Percentiles rank a stretch among this genome's conserved stretches.
phyloP scores from a whole-genome alignment of 2,888 invertebrate species.

The Pantelozetes paolii region DNA sequence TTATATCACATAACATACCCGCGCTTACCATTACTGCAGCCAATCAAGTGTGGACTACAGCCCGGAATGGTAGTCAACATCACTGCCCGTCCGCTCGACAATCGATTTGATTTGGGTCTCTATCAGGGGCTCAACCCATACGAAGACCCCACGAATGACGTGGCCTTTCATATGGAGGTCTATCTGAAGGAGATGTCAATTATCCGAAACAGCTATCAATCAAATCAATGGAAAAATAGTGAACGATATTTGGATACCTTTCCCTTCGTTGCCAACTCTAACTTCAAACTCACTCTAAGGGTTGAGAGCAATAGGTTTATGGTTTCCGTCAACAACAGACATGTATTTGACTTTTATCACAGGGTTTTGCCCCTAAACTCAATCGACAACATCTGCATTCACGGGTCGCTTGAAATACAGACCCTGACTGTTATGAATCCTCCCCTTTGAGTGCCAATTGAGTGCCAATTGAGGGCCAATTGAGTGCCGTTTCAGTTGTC shows the following conservation, averaged over 20 bases:
- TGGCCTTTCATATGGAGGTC: constrained; percentile 78
- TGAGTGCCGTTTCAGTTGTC: neutral
- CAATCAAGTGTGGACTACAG: constrained; percentile 35
- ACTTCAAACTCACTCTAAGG: constrained; percentile 60
- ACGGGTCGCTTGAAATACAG: constrained; percentile 66
- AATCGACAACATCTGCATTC: constrained; percentile 64
- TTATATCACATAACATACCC: constrained; percentile 29
- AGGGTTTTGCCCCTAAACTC: constrained; percentile 58
- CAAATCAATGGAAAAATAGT: constrained; percentile 68
- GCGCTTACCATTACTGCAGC: constrained; percentile 30
- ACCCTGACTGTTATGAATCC: constrained; percentile 42
- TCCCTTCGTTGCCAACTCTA: constrained; percentile 59
- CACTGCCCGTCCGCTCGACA: constrained; percentile 28
- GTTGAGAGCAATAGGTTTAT: constrained; percentile 60
- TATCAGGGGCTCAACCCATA: constrained; percentile 39
- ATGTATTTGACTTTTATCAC: constrained; percentile 65
- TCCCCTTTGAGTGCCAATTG: constrained; percentile 9
- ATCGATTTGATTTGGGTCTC: constrained; percentile 36
- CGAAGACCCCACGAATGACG: constrained; percentile 53
- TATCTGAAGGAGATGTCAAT: constrained; percentile 71
- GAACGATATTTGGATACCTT: constrained; percentile 57
- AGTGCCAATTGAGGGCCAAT: neutral
- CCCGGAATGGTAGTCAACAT: constrained; percentile 35
- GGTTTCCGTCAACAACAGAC: constrained; percentile 63
- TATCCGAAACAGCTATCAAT: constrained; percentile 67